Conservation (phyloP, 2,888 invertebrate genomes). For the Aromia moschata region DNA sequence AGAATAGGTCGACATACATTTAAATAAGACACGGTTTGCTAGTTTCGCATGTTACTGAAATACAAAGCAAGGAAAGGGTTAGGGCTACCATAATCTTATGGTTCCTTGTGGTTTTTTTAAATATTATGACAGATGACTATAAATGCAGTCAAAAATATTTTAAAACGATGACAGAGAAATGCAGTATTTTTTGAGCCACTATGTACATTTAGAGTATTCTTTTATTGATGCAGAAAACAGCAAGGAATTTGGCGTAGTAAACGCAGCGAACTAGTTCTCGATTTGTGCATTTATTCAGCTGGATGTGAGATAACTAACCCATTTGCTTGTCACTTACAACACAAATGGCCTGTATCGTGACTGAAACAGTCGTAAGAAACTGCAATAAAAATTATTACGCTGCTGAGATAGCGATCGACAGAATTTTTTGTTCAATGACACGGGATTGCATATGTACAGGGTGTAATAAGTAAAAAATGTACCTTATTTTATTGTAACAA, state of each 20-base stretch:
- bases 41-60: too few species aligned
- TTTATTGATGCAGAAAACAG: background rate
- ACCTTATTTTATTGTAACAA: too few species aligned
- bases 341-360: background rate
- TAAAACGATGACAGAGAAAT: too few species aligned
- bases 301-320: conserved; percentile 3
- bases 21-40: too few species aligned
- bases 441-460: background rate
- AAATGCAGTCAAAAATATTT: too few species aligned
- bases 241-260: background rate
- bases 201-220: background rate
- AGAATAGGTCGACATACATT: too few species aligned
- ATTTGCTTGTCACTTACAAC: conserved; percentile 2
- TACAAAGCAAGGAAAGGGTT: too few species aligned
- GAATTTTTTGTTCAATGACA: conserved; percentile 1
- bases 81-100: too few species aligned
- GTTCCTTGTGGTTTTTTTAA: too few species aligned
- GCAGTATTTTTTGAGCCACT: too few species aligned
- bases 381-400: background rate
- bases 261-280: background rate
- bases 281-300: conserved; percentile 1
- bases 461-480: background rate
- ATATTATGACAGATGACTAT: too few species aligned
- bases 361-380: background rate
- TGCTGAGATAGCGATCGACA: background rate